phyloP scores from a whole-genome alignment of 2,113 vertebrate genomes.

The Notarius lentiginosus region DNA sequence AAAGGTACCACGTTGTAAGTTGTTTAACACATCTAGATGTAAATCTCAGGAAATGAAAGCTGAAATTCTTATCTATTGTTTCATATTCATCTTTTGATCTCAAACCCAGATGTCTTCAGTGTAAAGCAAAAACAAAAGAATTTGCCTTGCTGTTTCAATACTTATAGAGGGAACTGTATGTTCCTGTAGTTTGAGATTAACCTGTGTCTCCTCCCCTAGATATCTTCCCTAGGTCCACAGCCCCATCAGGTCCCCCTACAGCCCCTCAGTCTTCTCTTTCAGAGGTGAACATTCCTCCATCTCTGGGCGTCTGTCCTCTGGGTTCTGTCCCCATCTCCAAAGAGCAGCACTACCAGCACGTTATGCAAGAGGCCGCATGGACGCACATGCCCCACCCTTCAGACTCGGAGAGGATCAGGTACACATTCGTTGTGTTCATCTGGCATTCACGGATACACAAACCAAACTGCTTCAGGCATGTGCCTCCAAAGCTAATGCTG shows the following conservation, averaged over 20 bases:
- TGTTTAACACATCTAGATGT: too few relatives aligned
- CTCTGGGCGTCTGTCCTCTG: constrained; percentile 87
- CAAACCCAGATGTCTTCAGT: too few relatives aligned
- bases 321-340: constrained; percentile 88
- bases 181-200: background rate
- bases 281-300: constrained; percentile 88
- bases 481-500: background rate
- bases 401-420: constrained; percentile 90
- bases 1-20: too few relatives aligned
- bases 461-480: background rate
- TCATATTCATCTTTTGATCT: too few relatives aligned
- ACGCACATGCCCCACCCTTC: constrained; percentile 95
- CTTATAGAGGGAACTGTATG: background rate
- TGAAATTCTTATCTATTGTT: too few relatives aligned
- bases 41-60: too few relatives aligned
- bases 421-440: background rate
- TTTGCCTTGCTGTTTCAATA: background rate
- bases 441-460: background rate
- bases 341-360: constrained; percentile 93
- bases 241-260: constrained; percentile 68
- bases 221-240: constrained; percentile 69
- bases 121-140: too few relatives aligned
- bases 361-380: constrained; percentile 92
- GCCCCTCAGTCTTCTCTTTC: constrained; percentile 80
- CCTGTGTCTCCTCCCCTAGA: constrained; percentile 22